Percentiles rank a stretch among this genome's conserved stretches.
phyloP scores from a whole-genome alignment of 2,888 invertebrate genomes.

The Drosophila lutescens region DNA sequence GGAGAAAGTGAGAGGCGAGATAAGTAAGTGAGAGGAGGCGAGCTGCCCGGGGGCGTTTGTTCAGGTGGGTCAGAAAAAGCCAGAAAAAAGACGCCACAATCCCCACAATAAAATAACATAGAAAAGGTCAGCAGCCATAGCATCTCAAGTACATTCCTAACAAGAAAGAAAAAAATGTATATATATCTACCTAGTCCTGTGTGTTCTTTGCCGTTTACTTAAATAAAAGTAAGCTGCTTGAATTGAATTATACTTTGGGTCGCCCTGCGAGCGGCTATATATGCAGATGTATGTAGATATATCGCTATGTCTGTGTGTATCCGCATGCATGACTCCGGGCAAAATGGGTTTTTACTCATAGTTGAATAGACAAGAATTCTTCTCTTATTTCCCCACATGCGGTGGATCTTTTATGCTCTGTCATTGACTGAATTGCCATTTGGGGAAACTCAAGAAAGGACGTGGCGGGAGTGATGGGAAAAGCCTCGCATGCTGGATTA shows the following conservation, averaged over 20 bases:
- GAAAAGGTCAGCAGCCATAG: slow-evolving; percentile 34
- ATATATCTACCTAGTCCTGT: not conserved
- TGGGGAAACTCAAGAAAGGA: slow-evolving; percentile 82
- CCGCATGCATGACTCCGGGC: slow-evolving; percentile 64
- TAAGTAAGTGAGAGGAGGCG: not conserved
- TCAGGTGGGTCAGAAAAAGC: slow-evolving; percentile 12
- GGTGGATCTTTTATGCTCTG: slow-evolving; percentile 61
- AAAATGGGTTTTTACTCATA: slow-evolving; percentile 61
- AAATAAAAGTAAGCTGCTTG: slow-evolving; percentile 70
- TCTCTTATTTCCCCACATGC: slow-evolving; percentile 7
- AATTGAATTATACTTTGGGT: slow-evolving; percentile 63
- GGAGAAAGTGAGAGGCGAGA: slow-evolving; percentile 5
- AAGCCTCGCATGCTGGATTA: slow-evolving; percentile 38
- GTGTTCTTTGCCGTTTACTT: slow-evolving; percentile 36
- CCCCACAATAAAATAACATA: slow-evolving; percentile 19
- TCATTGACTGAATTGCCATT: slow-evolving; percentile 74
- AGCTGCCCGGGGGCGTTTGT: slow-evolving; percentile 17
- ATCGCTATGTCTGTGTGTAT: slow-evolving; percentile 20
- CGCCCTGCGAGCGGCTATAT: slow-evolving; percentile 3
- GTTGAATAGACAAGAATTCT: slow-evolving; percentile 67
- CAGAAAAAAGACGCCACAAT: slow-evolving; percentile 12
- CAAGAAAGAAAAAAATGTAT: slow-evolving; percentile 5
- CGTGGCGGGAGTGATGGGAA: not conserved
- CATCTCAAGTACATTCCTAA: slow-evolving; percentile 36
- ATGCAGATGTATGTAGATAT: slow-evolving; percentile 13